These are phyloP conservation scores for Oryzias dopingdopingensis DNA, from an alignment of 2,797 vertebrate species.

Conservation along the genomic window DNA sequence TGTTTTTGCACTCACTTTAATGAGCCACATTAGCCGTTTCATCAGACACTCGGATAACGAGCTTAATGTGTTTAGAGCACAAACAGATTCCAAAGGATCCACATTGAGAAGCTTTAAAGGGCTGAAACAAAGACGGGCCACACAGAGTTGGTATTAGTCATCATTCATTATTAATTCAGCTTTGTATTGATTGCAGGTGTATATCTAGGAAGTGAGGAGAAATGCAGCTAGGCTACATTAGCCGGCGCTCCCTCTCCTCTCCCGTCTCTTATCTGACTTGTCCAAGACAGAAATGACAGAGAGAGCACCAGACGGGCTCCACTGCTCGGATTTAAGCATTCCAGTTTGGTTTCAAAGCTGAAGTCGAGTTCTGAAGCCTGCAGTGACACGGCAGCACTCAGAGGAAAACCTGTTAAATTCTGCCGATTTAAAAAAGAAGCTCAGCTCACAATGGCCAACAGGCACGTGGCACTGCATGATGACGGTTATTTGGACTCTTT, in stretches of 20 bases:
- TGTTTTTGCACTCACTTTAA: background rate
- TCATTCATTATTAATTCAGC: constrained; percentile 82
- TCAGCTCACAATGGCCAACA: too few species aligned
- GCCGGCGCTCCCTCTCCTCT: constrained; percentile 26
- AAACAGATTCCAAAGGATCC: background rate
- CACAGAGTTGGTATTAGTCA: constrained; percentile 71
- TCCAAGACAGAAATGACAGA: constrained; percentile 18
- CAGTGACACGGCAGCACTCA: too few species aligned
- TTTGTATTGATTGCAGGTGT: constrained; percentile 72
- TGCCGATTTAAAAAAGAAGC: too few species aligned
- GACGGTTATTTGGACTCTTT: too few species aligned
- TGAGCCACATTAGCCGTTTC: constrained; percentile 27
- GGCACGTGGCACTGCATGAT: too few species aligned
- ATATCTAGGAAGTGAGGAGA: constrained; percentile 59
- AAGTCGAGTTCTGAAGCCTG: too few species aligned
- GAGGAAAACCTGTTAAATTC: too few species aligned
- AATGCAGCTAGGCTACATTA: constrained; percentile 38
- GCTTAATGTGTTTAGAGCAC: constrained; percentile 4
- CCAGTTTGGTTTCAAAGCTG: too few species aligned
- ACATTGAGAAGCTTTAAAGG: constrained; percentile 45
- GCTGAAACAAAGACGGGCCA: constrained; percentile 56
- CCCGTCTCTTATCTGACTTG: constrained; percentile 32
- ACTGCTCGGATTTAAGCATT: too few species aligned
- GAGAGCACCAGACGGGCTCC: background rate
- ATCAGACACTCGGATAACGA: background rate